phyloP scores from a whole-genome alignment of 1,140 invertebrate genomes.

The Phthorimaea operculella region DNA sequence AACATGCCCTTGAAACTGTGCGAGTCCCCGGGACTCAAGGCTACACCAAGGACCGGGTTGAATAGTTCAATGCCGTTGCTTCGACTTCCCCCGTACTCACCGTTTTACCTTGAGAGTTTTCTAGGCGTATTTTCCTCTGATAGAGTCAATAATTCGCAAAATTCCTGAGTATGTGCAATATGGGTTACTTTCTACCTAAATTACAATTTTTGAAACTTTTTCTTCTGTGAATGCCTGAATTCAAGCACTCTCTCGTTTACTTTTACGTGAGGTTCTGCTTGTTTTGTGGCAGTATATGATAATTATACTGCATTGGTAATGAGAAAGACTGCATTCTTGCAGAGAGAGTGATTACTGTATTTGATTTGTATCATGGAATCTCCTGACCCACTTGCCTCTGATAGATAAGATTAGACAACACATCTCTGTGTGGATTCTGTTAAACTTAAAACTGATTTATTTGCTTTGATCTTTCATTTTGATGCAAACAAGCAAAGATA shows the following conservation, averaged over 20 bases:
- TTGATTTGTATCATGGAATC: slow-evolving; percentile 10
- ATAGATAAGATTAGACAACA: not conserved
- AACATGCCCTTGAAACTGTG: slow-evolving; percentile 54
- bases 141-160: too few relatives aligned
- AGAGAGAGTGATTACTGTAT: slow-evolving; percentile 9
- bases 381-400: slow-evolving; percentile 6
- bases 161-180: not conserved
- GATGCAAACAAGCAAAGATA: too few relatives aligned
- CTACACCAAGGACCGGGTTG: slow-evolving; percentile 49
- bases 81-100: not conserved
- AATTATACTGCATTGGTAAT: slow-evolving; percentile 3
- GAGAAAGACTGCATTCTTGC: slow-evolving; percentile 7
- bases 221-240: not conserved
- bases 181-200: not conserved
- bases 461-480: too few relatives aligned
- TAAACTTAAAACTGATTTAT: too few relatives aligned
- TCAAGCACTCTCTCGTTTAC: too few relatives aligned
- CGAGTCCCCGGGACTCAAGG: slow-evolving; percentile 46
- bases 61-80: slow-evolving; percentile 43
- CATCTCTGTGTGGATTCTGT: not conserved
- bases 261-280: too few relatives aligned
- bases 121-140: not conserved
- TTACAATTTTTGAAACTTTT: not conserved
- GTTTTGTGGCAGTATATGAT: not conserved
- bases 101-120: slow-evolving; percentile 7